A percentile compares a stretch with the other conserved stretches of the same genome.
These are phyloP conservation scores for Betta splendens DNA, from an alignment of 2,797 vertebrate species.

Conservation along the genomic window DNA sequence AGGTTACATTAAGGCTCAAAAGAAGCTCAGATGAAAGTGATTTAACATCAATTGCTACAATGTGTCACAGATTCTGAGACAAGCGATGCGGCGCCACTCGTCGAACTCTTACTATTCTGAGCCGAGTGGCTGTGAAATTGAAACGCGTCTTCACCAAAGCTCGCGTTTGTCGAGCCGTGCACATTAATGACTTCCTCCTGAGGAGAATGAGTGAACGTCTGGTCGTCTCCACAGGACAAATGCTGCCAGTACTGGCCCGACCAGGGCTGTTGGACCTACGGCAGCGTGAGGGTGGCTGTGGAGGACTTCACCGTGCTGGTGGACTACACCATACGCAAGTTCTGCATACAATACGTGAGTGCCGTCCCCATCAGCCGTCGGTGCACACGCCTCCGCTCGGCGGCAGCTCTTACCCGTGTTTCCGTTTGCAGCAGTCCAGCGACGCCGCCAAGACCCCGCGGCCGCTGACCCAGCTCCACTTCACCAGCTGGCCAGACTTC, in stretches of 20 bases:
- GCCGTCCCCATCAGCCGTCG: too few species aligned
- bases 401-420: conserved; percentile 65
- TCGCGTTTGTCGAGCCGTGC: conserved; percentile 17
- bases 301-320: conserved; percentile 93
- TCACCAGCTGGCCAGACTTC: conserved; percentile 99
- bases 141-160: conserved; percentile 34
- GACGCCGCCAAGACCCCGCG: conserved; percentile 89
- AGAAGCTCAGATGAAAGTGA: too few species aligned
- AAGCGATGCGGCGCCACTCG: conserved; percentile 37
- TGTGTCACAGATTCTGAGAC: too few species aligned
- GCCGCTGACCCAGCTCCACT: conserved; percentile 93
- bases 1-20: too few species aligned
- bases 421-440: conserved; percentile 81
- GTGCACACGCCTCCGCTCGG: too few species aligned
- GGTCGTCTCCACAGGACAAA: conserved; percentile 85
- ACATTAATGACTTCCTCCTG: not conserved
- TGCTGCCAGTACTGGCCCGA: conserved; percentile 97
- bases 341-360: conserved; percentile 93
- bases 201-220: not conserved
- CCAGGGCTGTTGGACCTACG: conserved; percentile 97
- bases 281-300: conserved; percentile 88
- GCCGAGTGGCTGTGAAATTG: conserved; percentile 61
- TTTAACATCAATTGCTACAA: conserved; percentile 66
- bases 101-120: conserved; percentile 26
- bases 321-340: conserved; percentile 96